These are phyloP conservation scores for Caenorhabditis sulstoni DNA, from an alignment of 2,888 invertebrate species.

Conservation along the genomic window DNA sequence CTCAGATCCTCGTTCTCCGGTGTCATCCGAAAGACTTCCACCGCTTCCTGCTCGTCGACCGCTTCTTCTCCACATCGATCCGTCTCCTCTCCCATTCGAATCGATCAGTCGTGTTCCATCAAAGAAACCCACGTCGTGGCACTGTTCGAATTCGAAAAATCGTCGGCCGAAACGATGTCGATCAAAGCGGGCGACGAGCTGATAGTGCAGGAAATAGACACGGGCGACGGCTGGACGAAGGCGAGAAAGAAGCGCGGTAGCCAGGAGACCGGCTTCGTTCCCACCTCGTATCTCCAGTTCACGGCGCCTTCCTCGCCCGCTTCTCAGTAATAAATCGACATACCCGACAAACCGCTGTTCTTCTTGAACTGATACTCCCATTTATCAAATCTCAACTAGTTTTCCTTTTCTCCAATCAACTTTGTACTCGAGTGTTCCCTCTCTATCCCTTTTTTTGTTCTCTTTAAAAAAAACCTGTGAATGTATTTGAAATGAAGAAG, in stretches of 20 bases:
- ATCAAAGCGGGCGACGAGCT: conserved; percentile 95
- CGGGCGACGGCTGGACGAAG: conserved; percentile 68
- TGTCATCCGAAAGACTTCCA: conserved; percentile 5
- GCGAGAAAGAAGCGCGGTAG: conserved; percentile 37
- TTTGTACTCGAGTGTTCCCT: conserved; percentile 35
- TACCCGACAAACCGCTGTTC: not conserved
- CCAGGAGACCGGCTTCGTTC: conserved; percentile 41
- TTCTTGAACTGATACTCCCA: conserved; percentile 10
- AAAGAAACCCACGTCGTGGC: conserved; percentile 82
- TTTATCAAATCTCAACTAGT: conserved; percentile 39
- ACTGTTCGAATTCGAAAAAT: conserved; percentile 91
- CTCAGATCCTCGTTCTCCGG: conserved; percentile 39
- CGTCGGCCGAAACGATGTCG: conserved; percentile 96
- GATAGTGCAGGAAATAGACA: conserved; percentile 89
- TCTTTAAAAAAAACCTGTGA: conserved; percentile 17
- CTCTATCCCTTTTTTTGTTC: not conserved
- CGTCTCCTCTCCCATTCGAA: conserved; percentile 82
- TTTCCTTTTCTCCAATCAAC: not conserved
- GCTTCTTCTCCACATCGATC: conserved; percentile 12
- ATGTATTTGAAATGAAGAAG: too few relatives aligned
- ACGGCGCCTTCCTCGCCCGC: not conserved
- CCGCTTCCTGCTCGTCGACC: not conserved
- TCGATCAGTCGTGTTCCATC: conserved; percentile 8
- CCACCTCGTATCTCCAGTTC: conserved; percentile 43
- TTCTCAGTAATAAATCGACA: not conserved